Evolutionary conservation across 2,113 vertebrate species (phyloP), one percentile per base, ranked within the genome.

Genomic region (Geococcyx californianus): DNA sequence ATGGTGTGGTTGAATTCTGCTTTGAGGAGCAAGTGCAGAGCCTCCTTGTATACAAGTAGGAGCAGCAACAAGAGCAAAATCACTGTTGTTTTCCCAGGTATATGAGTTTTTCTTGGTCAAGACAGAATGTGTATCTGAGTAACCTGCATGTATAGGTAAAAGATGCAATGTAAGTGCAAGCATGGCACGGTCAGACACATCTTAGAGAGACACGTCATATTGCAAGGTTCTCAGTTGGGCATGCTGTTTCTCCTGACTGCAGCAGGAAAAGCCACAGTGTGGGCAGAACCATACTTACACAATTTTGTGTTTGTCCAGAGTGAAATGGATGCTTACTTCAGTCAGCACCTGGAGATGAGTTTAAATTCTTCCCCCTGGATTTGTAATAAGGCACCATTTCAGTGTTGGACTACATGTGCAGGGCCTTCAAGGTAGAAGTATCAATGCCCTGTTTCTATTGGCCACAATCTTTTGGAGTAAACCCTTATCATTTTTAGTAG

Each of bases 201-300:
- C 11, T 40, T 13, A 13, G 59, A 36, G 18, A 64, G 21, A 7
- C 4, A 4, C 33, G 63, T 59, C 14, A 5, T 40, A 42, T 69
- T 15, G 11, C 38, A 76, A 21, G 44, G 13, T 6, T 20, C 23
- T 88, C 0, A 0, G 12, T 1, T 31, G 44, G 26, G 0, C 12
- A 4, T 16, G 10, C 8, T 58, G 45, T 29, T 83, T 70, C 56
- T 62, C 33, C 15, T 5, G 9, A 8, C 6, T 28, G 5, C 25
- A 49, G 25, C 33, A 70, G 42, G 40, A 55, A 81, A 18, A 58
- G 3, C 6, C 33, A 6, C 13, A 63, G 3, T 16, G 10, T 28
- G 29, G 9, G 28, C 19, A 59, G 10, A n/a, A 24, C 3, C 9
- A 26, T 45, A 7, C 7, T 25, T 6, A n/a, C 0, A 3, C 4